These are phyloP conservation scores for Incurvaria masculella DNA, from an alignment of 2,888 invertebrate genomes.

Conservation along the genomic window DNA sequence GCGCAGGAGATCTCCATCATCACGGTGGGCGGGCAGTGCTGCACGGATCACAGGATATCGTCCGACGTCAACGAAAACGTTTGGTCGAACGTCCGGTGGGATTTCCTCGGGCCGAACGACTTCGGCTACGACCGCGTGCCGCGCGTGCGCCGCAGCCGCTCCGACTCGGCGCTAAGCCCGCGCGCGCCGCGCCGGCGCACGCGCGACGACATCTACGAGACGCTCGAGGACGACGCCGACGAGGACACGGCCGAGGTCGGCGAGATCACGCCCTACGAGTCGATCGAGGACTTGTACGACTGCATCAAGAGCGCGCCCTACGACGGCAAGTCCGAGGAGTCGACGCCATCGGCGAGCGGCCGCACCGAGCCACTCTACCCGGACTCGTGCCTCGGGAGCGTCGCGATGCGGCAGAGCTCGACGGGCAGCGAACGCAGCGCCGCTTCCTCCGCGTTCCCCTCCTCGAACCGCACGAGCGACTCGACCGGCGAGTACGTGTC, in stretches of 20 bases:
- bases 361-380: constrained; percentile 45
- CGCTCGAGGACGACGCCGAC: constrained; percentile 24
- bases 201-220: constrained; percentile 44
- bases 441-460: constrained; percentile 47
- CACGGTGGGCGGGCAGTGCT: constrained; percentile 41
- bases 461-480: constrained; percentile 49
- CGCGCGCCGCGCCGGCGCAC: constrained; percentile 32
- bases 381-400: constrained; percentile 36
- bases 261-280: constrained; percentile 50
- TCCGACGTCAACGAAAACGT: constrained; percentile 46
- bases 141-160: constrained; percentile 43
- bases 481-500: constrained; percentile 38
- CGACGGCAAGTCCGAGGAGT: constrained; percentile 37
- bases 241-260: constrained; percentile 43
- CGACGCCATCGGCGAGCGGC: constrained; percentile 42
- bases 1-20: constrained; percentile 37
- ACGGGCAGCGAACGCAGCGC: constrained; percentile 48
- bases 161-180: constrained; percentile 47
- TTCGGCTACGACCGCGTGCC: constrained; percentile 47
- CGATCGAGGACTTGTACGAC: constrained; percentile 49
- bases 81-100: constrained; percentile 49
- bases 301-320: constrained; percentile 49
- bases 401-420: constrained; percentile 40
- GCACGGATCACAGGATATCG: constrained; percentile 46
- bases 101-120: constrained; percentile 45